These are phyloP conservation scores for Eupithecia centaureata DNA, from an alignment of 2,888 invertebrate species.

Conservation along the genomic window DNA sequence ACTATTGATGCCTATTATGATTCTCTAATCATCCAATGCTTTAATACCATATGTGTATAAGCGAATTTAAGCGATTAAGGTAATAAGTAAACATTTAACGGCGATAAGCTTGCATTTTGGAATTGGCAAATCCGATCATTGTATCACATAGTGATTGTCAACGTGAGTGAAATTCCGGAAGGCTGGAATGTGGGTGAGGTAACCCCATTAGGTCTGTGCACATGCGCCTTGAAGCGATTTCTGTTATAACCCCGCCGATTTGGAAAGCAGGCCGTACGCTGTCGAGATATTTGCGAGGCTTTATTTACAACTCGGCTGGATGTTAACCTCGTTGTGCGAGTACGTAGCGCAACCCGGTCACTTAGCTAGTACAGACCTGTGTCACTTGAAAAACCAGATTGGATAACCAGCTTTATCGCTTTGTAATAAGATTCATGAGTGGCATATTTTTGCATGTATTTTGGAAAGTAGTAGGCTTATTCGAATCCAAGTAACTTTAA, in stretches of 20 bases:
- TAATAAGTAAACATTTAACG: background rate
- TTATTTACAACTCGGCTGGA: conserved; percentile 67
- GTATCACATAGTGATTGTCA: conserved; percentile 68
- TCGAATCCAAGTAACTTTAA: too few species aligned
- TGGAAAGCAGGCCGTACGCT: conserved; percentile 55
- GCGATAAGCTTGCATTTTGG: conserved; percentile 34
- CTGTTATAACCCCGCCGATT: conserved; percentile 69
- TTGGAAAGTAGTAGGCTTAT: background rate
- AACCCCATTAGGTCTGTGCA: conserved; percentile 75
- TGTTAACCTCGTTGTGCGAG: conserved; percentile 74
- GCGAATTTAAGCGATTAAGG: background rate
- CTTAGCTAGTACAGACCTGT: conserved; percentile 58
- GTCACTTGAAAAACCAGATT: conserved; percentile 19
- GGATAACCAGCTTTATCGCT: conserved; percentile 11
- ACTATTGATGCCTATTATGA: background rate
- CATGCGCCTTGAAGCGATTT: conserved; percentile 77
- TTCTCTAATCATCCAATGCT: background rate
- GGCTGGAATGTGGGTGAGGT: conserved; percentile 79
- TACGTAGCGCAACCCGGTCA: conserved; percentile 77
- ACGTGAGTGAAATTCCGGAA: conserved; percentile 80
- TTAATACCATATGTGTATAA: background rate
- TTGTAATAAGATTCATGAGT: conserved; percentile 13
- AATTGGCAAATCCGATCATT: conserved; percentile 61
- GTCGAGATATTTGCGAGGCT: conserved; percentile 57
- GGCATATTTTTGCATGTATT: conserved; percentile 5